Base-by-base conservation (phyloP, 2,797 vertebrate genomes). In the Oreochromis grahami region DNA sequence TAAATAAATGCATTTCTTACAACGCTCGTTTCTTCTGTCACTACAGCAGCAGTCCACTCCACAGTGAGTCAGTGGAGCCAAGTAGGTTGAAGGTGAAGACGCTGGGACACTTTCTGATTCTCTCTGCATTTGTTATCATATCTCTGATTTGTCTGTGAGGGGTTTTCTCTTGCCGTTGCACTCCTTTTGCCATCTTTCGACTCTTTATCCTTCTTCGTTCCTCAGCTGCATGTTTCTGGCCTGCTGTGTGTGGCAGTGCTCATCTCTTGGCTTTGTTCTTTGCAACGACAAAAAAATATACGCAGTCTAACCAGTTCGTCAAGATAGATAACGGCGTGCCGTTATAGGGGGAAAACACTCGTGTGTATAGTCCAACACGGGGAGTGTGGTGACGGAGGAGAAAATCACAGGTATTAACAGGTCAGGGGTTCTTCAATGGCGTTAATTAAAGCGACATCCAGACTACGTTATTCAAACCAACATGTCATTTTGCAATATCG, bases 161-260 rank as follows among this genome's bases (percentile, higher is more conserved):
- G 53, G 53, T 55, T 55, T 55, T 0, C 52, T 55, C 52, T 55
- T 0, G 0, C 6, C 1, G 2, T 55, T 21, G 52, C 24, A 55
- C 24, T 55, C 21, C 0, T 0, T 14, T 48, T 52, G 7, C 52
- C 52, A 55, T 55, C 12, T 55, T 26, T 53, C 3, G 21, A 26
- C 52, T 8, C 12, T 55, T 55, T 55, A 1, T 55, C 24, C 52
- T 1, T 55, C 52, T 55, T 55, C 4, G 5, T 55, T 55, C 21
- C 0, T 55, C 51, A 53, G 21, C 11, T 53, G 52, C 21, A 53
- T 0, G 1, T 53, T 0, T 55, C 52, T 53, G 52, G 43, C 43
- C 6, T 32, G 32, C 6, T 32, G 32, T 7, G 32, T 32, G 32
- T 32, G 32, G 1, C 32, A 32, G 32, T 32, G 32, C 6, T 32